Evolutionary conservation across 1,140 invertebrate species (phyloP).

Genomic region (Branchinecta lindahli): DNA sequence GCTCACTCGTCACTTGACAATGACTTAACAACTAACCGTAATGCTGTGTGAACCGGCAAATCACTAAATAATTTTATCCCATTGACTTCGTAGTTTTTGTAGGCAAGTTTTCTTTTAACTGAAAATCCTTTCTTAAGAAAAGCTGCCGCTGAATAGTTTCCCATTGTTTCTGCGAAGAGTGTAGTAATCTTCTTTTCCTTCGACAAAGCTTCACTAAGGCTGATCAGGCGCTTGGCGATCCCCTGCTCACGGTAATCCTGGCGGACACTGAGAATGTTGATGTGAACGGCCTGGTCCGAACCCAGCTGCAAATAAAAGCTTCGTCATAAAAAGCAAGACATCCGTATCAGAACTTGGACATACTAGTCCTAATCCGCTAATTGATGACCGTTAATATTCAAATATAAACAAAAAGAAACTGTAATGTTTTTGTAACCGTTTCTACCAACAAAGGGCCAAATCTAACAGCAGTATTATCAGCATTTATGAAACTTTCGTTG

Average conservation of each 20-base stretch:
- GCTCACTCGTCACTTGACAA: no score
- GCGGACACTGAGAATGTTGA: conserved; percentile 7
- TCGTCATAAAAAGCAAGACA: no score
- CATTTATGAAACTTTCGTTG: no score
- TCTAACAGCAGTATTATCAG: no score
- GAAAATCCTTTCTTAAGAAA: conserved; percentile 10
- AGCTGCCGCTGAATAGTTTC: conserved; percentile 12
- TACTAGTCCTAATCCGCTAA: no score
- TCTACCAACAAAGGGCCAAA: no score
- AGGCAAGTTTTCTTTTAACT: neutral
- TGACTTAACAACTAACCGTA: neutral
- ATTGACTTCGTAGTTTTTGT: neutral
- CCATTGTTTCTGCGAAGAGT: conserved; percentile 10
- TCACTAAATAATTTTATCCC: conserved; percentile 9
- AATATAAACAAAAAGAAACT: no score
- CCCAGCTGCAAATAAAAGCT: neutral
- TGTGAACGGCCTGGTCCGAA: neutral
- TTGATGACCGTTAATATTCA: no score
- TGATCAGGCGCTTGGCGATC: conserved; percentile 7
- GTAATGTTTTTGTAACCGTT: no score
- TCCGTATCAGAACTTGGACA: no score
- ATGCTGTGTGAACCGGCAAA: neutral
- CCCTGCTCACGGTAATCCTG: conserved; percentile 11
- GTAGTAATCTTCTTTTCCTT: neutral
- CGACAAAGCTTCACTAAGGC: neutral